Evolutionary conservation across 2,113 vertebrate species (phyloP), one percentile per base, ranked within the genome.

Genomic region (Notarius quadriscutis): DNA sequence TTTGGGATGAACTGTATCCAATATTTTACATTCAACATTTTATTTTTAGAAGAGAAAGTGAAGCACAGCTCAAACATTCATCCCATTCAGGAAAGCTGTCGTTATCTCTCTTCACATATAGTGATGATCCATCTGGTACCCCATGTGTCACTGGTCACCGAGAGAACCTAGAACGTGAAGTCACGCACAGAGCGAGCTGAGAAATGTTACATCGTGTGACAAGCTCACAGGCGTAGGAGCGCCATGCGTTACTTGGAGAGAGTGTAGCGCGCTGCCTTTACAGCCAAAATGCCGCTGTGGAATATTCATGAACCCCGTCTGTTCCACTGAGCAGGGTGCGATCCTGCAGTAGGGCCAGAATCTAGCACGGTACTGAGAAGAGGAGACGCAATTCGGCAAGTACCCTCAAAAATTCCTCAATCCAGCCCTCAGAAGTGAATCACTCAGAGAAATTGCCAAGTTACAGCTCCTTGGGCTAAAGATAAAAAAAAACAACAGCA

Each of bases 221-320:
- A 88, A 85, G 81, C 71, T 83, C 81, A 83, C 87, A 87, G n/a
- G 50, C 89, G 79, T 87, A 89, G 62, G 57, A 27, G 78, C 53
- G 14, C 22, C 58, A 50, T 51, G 50, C 60, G 10, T 87, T 83
- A 87, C 72, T 67, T 6, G 9, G 18, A 30, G 48, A 53, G 30
- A 60, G 67, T 10, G 51, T 30, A 69, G 27, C 8, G 27, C 25
- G 27, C 15, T 18, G 10, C 48, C 63, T 60, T 85, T 30, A 72
- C 85, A 72, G 79, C 41, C 79, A 75, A 81, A 80, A 60, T 20
- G 50, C 41, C 0, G 25, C 69, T 63, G 17, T 82, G 80, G 81
- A 88, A 91, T 90, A 91, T 91, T 89, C 86, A 89, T 90, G 87
- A 90, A 79, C 58, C 53, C 84, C 86, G 77, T 90, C 90, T 88